Conservation (phyloP, 2,888 invertebrate species). For the Melanargia galathea region DNA sequence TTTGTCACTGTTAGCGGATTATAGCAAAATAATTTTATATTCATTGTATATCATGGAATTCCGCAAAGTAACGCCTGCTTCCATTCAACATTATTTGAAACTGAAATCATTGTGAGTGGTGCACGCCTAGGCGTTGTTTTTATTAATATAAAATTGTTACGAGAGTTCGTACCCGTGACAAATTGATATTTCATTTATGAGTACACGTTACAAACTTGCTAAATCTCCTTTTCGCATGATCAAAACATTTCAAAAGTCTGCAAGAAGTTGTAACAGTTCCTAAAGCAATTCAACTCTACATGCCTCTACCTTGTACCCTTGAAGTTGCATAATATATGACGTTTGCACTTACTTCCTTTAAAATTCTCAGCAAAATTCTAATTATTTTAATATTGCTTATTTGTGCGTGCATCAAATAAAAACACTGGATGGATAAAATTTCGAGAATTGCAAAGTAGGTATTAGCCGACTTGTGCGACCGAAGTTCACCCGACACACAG, state of each 20-base stretch:
- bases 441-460: no score
- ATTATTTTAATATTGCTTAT: no score
- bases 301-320: not conserved
- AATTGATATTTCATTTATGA: not conserved
- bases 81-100: no score
- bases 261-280: not conserved
- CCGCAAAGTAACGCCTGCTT: no score
- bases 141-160: not conserved
- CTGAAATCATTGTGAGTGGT: not conserved
- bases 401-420: not conserved
- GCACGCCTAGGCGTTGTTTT: not conserved
- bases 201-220: not conserved
- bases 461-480: no score
- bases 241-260: not conserved
- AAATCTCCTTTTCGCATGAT: not conserved
- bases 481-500: no score
- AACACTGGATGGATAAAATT: no score
- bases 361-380: not conserved
- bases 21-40: no score
- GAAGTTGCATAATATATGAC: not conserved
- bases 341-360: not conserved
- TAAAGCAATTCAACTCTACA: not conserved
- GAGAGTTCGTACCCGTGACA: not conserved
- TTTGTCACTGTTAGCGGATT: no score
- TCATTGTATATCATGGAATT: no score